These are phyloP conservation scores for Mythimna albipuncta DNA, from an alignment of 2,888 invertebrate species.

Conservation along the genomic window DNA sequence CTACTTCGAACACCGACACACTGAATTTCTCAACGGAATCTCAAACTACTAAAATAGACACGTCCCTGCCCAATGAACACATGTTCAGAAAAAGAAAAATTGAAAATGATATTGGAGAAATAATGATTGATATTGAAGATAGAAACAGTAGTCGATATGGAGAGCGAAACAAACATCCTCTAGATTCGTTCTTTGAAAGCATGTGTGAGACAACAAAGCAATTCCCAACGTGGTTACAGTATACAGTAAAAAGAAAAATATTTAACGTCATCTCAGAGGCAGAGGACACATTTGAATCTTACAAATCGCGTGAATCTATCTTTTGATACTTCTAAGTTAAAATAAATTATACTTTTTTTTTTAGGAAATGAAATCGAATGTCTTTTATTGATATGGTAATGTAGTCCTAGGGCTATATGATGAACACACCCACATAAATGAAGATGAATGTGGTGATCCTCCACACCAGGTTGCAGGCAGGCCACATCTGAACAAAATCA, in stretches of 20 bases:
- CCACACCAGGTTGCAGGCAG: too few relatives aligned
- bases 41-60: conserved; percentile 49
- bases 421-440: too few relatives aligned
- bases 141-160: conserved; percentile 41
- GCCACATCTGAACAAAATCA: too few relatives aligned
- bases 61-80: conserved; percentile 52
- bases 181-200: conserved; percentile 65
- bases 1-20: conserved; percentile 60
- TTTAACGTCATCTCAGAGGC: conserved; percentile 64
- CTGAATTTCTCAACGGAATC: conserved; percentile 53
- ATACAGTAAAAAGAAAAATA: conserved; percentile 66
- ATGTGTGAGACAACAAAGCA: conserved; percentile 67
- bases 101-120: conserved; percentile 61
- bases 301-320: conserved; percentile 62
- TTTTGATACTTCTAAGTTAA: conserved; percentile 45
- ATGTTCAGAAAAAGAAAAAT: conserved; percentile 61
- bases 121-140: conserved; percentile 66
- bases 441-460: too few relatives aligned
- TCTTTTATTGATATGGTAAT: conserved; percentile 1
- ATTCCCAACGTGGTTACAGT: conserved; percentile 63
- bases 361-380: conserved; percentile 8
- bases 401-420: neutral
- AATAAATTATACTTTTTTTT: conserved; percentile 28
- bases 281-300: conserved; percentile 65
- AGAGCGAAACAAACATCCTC: conserved; percentile 55